Base-by-base conservation (phyloP, 2,113 vertebrate species). In the Holacanthus passer region DNA sequence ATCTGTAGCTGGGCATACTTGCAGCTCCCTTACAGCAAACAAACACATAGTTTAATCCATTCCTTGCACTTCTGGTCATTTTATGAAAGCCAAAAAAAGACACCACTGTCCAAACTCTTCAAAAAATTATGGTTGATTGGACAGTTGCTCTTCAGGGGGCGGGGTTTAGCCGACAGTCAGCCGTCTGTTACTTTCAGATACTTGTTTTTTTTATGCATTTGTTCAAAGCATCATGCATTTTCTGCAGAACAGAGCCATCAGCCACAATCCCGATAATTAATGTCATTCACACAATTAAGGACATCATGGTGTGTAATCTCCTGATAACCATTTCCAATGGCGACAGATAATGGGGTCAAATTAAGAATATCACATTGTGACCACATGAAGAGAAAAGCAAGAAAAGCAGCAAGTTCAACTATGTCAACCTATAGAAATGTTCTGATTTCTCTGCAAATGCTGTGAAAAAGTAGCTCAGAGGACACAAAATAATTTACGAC, bases 401-500 rank as follows among this genome's bases (percentile, higher is more conserved):
- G n/a, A 35, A 20, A 41, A 6, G 4, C 41, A 65, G 2, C 1
- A 41, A 16, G 32, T 78, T 73, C 64, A 17, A 20, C 37, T 47
- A 29, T 58, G 77, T 29, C 35, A 52, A 53, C 32, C 24, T 73
- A 9, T 27, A 7, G 19, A 0, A 2, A 19, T 63, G 27, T 70
- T 58, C 55, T 35, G 20, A 39, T 69, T 77, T 65, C 9, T 8
- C 29, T 11, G 22, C 9, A 73, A 60, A 55, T 4, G 24, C 13
- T 58, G 35, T 55, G 43, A 85, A 79, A n/a, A 88, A 73, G 79
- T 41, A 69, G n/a, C 60, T 74, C 64, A 66, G 58, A 77, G 81
- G 52, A 82, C 59, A 67, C 59, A 81, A 87, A 89, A 90, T 79
- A 79, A 89, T 84, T 81, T 58, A 72, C 82, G 67, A 87, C 63